Base-by-base conservation (phyloP, 2,797 vertebrate genomes). In the Hippopotamyrus pictus region DNA sequence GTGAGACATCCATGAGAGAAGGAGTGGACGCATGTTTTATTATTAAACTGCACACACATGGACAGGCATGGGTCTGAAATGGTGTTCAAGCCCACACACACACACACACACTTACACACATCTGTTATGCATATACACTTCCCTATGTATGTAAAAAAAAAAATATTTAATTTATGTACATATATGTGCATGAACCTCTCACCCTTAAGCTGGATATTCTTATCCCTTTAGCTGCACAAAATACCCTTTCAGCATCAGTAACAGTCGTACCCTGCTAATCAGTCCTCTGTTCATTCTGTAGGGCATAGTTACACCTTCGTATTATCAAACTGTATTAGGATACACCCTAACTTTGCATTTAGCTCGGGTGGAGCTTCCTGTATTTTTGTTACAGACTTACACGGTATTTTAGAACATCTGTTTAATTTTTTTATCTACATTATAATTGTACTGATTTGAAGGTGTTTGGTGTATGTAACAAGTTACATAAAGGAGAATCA, bases 121-220 rank as follows among this genome's bases (percentile, higher is more conserved):
- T 79, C 54, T 59, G 69, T 79, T 79, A 79, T 44, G 44, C 82
- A 50, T 51, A 90, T 89, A 92, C 92, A 92, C 90, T 62, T 69
- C 14, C 90, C 91, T 83, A 92, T 92, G 91, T 93, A 93, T 94
- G 93, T 95, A 95, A 95, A 95, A 93, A 93, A 93, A 93, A 92
- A 93, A 54, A 57, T n/a, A 57, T n/a, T 57, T n/a, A 57, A 87
- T 88, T 91, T 93, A 92, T 93, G 93, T 94, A 93, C 92, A 94
- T 53, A 82, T 88, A 91, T 92, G 91, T 90, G 90, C 83, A 90
- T n/a, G 89, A 89, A 88, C 87, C 59, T 25, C 22, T 89, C 46
- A 44, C 84, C 69, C 50, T 85, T 22, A n/a, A 54, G 53, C 54
- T 57, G 54, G 54, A 57, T 57, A 57, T 57, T 57, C 54, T 57